A percentile compares a stretch with the other conserved stretches of the same genome.
Evolutionary conservation across 2,113 vertebrate species (phyloP).

Genomic region (Caranx melampygus): DNA sequence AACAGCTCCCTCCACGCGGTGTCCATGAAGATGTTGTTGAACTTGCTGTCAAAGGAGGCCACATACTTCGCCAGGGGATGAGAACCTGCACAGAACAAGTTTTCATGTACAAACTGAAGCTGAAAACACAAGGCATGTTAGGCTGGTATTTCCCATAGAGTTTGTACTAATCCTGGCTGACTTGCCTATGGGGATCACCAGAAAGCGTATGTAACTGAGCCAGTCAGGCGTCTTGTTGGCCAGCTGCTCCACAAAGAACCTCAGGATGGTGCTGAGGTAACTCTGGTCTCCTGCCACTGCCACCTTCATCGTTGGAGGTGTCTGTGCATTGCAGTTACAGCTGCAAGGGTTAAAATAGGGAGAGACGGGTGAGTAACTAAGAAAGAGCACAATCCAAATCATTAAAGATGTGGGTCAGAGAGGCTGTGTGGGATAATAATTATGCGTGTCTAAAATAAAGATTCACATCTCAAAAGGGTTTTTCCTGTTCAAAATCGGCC

Average conservation of each 20-base stretch:
- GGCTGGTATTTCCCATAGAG: neutral
- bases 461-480: constrained; percentile 18
- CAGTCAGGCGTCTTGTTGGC: constrained; percentile 86
- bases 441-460: constrained; percentile 6
- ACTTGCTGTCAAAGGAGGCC: constrained; percentile 84
- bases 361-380: constrained; percentile 17
- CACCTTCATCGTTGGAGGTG: constrained; percentile 83
- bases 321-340: constrained; percentile 86
- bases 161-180: neutral
- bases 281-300: constrained; percentile 83
- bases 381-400: constrained; percentile 4
- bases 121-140: neutral
- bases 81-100: constrained; percentile 72
- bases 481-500: constrained; percentile 17
- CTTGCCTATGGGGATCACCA: constrained; percentile 83
- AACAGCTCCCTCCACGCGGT: constrained; percentile 86
- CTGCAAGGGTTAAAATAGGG: constrained; percentile 52
- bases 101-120: neutral
- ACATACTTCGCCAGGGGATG: constrained; percentile 85
- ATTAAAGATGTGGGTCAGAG: constrained; percentile 22
- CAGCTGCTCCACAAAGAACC: constrained; percentile 86
- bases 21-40: constrained; percentile 86
- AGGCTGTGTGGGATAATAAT: constrained; percentile 19
- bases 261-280: constrained; percentile 85
- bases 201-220: constrained; percentile 85